Evolutionary conservation across 2,113 vertebrate genomes (phyloP), one percentile per base, ranked within the genome.

Genomic region (Cyanocitta stelleri): DNA sequence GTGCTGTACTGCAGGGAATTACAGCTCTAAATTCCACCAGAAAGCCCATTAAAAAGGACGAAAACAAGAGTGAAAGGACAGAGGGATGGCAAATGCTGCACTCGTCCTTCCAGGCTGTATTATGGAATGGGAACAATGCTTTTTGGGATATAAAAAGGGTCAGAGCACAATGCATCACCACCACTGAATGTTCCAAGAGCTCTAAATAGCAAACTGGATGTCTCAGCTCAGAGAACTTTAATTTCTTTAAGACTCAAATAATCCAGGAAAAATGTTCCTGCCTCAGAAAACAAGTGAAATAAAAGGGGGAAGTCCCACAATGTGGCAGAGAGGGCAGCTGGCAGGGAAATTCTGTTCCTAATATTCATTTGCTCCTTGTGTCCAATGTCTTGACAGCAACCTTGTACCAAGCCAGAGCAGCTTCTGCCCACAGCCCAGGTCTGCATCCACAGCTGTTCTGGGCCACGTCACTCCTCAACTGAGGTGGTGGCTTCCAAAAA

Each of bases 381-480:
- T 21, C 14, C 24, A 29, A 39, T 22, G n/a, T 66, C 49, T 22
- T 8, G 19, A 43, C n/a, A 51, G 17, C 6, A 62, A 20, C 22
- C 30, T 33, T 7, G 15, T 30, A 54, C 11, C 19, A 55, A 68
- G 67, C 3, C 32, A 71, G 56, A 79, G 58, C 54, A 80, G 58
- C 49, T 78, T 21, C n/a, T 49, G 58, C 79, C 71, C 21, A 18
- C 39, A 75, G 67, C 75, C 44, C 22, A 41, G 17, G 10, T 16
- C 30, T 51, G 21, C 21, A 32, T 2, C 37, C 35, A 10, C 51
- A 54, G 22, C 51, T 75, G 0, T 6, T 43, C 58, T 33, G 49
- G 49, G 52, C 39, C 71, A 59, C 0, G 0, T 2, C n/a, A 29
- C 9, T 32, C 48, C 69, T 71, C 2, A 0, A 10, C 39, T 19